Base-by-base conservation (phyloP, 1,140 invertebrate genomes). In the Eumeta japonica region DNA sequence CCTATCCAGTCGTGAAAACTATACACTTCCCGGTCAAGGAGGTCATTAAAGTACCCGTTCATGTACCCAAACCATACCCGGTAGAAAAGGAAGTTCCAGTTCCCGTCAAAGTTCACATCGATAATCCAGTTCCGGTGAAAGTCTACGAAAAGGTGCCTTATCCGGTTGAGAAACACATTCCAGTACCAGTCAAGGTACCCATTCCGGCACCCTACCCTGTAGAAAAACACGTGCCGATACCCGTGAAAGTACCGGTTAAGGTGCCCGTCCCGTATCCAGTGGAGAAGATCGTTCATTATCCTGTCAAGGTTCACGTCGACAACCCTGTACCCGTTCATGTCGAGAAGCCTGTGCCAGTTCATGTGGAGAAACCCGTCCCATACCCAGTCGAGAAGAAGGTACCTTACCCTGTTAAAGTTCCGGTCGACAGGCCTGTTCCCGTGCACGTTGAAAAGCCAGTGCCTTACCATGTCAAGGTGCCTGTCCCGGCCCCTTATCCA, bases 201-300 rank as follows among this genome's bases (percentile, higher is more conserved):
- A 81, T 85, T 1, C 80, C 82, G 2, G 78, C 80, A 27, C 85
- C 85, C 0, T 87, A 87, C 60, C 84, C 85, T 31, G 85, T 88
- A 2, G 83, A 85, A 50, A 87, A 86, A 52, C 74, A 84, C 45
- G 78, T 86, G 15, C 83, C 77, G 12, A 78, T 78, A 48, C 83
- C 84, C 15, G 81, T 85, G 9, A 85, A 85, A 54, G 83, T 87
- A 20, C 79, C 80, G 19, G 81, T 86, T 35, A 82, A 83, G 47
- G 79, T 86, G 15, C 79, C 78, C 37, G 79, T 85, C 27, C 86
- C 86, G 1, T 81, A 83, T 36, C 83, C 85, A 18, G 84, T 88
- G 0, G 85, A 87, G 53, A 87, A 87, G 60, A 78, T 80, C 20
- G 79, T 87, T 11, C 86, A 84, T 40, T 83, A 83, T 55, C 79